Evolutionary conservation across 2,797 vertebrate genomes (phyloP).

Genomic region (Onychomys leucogaster): DNA sequence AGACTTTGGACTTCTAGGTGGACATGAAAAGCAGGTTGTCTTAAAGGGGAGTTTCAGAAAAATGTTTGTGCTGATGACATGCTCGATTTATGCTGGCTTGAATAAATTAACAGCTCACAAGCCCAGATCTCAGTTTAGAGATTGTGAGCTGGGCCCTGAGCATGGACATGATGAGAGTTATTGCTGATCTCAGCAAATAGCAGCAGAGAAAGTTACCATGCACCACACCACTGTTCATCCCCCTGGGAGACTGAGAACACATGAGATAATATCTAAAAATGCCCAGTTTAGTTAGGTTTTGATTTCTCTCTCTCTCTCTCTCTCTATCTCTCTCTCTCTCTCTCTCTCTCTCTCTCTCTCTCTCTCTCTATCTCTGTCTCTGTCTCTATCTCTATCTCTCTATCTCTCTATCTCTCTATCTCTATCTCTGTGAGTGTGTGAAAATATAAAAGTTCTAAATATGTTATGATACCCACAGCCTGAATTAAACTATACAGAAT

Average conservation of each 20-base stretch:
- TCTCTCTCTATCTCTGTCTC: too few relatives aligned
- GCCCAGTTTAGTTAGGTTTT: neutral
- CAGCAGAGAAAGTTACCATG: neutral
- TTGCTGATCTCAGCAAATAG: neutral
- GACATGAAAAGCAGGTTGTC: neutral
- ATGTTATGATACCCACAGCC: slow-evolving; percentile 8
- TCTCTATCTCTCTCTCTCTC: too few relatives aligned
- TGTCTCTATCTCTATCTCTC: too few relatives aligned
- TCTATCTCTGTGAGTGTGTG: neutral
- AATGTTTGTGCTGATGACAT: neutral
- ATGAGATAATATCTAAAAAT: neutral
- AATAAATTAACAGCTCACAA: neutral
- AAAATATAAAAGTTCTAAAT: slow-evolving; percentile 9
- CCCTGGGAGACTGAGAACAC: neutral
- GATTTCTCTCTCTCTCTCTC: too few relatives aligned
- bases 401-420: too few relatives aligned
- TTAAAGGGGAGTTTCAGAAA: neutral
- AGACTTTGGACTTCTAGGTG: neutral
- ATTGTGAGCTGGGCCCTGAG: neutral
- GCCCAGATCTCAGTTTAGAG: neutral
- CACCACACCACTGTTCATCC: neutral
- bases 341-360: too few relatives aligned
- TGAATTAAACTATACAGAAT: slow-evolving; percentile 2
- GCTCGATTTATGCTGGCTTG: neutral
- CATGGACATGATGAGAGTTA: neutral